Percentiles rank a stretch among this genome's conserved stretches.
Evolutionary conservation across 2,888 invertebrate species (phyloP).

Genomic region (Andrena praecox): DNA sequence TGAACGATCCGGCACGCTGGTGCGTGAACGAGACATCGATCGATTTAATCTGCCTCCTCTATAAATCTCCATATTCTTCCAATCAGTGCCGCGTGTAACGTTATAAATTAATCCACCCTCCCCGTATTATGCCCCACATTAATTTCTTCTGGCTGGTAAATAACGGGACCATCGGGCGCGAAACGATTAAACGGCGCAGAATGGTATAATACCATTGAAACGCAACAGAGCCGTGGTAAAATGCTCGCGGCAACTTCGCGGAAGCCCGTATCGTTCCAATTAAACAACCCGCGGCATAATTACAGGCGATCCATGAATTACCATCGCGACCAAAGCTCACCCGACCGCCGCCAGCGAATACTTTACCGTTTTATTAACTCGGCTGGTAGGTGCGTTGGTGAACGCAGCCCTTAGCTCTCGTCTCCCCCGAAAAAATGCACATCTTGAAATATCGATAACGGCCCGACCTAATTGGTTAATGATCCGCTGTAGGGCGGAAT

Average conservation of each 20-base stretch:
- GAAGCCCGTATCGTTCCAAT: slow-evolving; percentile 10
- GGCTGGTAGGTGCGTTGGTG: slow-evolving; percentile 2
- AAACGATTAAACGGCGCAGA: slow-evolving; percentile 9
- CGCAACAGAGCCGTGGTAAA: background rate
- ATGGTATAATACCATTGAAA: slow-evolving; percentile 10
- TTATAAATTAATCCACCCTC: slow-evolving; percentile 4
- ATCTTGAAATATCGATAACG: slow-evolving; percentile 45
- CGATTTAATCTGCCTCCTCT: background rate
- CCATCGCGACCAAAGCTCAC: background rate
- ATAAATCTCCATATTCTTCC: background rate
- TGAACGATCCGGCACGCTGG: slow-evolving; percentile 4
- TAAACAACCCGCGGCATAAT: slow-evolving; percentile 23
- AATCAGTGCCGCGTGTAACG: background rate
- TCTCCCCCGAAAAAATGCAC: background rate
- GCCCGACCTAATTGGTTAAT: slow-evolving; percentile 53
- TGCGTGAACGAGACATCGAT: slow-evolving; percentile 14
- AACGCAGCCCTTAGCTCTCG: background rate
- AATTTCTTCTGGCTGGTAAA: background rate
- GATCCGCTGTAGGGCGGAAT: slow-evolving; percentile 37
- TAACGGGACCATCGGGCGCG: slow-evolving; percentile 9
- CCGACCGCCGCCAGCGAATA: background rate
- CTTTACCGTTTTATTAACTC: background rate
- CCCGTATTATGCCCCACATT: background rate
- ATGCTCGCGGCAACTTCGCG: background rate
- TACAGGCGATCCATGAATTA: slow-evolving; percentile 6